Conservation (phyloP, 2,888 invertebrate genomes). For the Kryphioiulus occultus region DNA sequence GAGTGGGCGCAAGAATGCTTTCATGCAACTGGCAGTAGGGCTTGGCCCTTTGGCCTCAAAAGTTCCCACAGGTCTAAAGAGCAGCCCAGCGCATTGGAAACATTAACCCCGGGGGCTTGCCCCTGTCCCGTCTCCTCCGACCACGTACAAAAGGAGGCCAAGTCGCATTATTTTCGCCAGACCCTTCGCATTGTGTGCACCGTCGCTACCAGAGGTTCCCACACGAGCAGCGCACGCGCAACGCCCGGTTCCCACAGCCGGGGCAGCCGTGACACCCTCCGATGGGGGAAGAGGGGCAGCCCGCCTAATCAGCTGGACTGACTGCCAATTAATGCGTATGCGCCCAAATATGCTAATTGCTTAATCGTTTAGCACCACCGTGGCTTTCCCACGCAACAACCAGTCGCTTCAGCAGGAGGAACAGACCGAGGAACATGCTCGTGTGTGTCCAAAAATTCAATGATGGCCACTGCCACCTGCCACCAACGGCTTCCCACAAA, state of each 20-base stretch:
- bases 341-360: slow-evolving; percentile 16
- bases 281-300: neutral
- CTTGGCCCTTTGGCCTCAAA: slow-evolving; percentile 22
- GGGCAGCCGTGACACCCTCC: neutral
- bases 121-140: slow-evolving; percentile 42
- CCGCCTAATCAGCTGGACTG: neutral
- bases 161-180: slow-evolving; percentile 8
- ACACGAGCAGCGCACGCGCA: slow-evolving; percentile 51
- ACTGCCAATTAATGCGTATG: neutral
- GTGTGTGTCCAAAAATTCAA: too few relatives aligned
- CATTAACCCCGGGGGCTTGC: slow-evolving; percentile 31
- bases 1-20: neutral
- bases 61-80: slow-evolving; percentile 37
- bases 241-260: slow-evolving; percentile 49
- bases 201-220: slow-evolving; percentile 46
- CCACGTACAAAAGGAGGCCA: slow-evolving; percentile 40
- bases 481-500: too few relatives aligned
- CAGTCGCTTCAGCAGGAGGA: too few relatives aligned
- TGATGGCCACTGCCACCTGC: too few relatives aligned
- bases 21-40: neutral
- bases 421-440: too few relatives aligned
- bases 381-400: neutral
- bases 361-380: slow-evolving; percentile 9
- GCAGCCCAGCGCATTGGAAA: neutral
- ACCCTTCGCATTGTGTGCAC: slow-evolving; percentile 22